A percentile compares a stretch with the other conserved stretches of the same genome.
Conservation (phyloP, 1,140 invertebrate genomes). For the Nasonia giraulti region DNA sequence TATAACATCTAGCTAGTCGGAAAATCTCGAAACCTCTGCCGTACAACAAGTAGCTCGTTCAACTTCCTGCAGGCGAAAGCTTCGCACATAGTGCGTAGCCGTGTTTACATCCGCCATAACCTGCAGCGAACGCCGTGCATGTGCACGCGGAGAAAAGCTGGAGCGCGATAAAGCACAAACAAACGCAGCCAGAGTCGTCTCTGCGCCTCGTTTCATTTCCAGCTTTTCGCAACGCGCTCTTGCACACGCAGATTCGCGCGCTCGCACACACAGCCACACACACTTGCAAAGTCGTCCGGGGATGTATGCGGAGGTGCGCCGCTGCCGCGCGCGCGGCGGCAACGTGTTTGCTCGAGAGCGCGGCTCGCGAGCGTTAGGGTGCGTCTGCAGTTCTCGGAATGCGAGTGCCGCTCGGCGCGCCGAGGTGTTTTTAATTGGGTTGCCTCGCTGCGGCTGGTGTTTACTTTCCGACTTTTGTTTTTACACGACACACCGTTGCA, state of each 20-base stretch:
- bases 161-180: background rate
- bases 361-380: background rate
- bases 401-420: too few species aligned
- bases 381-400: background rate
- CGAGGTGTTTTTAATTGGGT: background rate
- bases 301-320: slow-evolving; percentile 9
- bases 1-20: too few species aligned
- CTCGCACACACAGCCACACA: too few species aligned
- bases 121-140: background rate
- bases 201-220: background rate
- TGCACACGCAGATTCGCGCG: background rate
- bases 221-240: slow-evolving; percentile 13
- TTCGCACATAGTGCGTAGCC: too few species aligned
- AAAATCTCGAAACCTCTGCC: too few species aligned
- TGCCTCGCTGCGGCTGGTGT: background rate
- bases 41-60: too few species aligned
- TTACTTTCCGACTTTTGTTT: background rate
- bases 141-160: background rate
- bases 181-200: background rate
- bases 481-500: too few species aligned
- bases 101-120: background rate
- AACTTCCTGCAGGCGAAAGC: too few species aligned
- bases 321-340: background rate
- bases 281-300: background rate
- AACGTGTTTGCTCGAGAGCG: too few species aligned